Percentiles rank a stretch among this genome's conserved stretches.
phyloP scores from a whole-genome alignment of 2,113 vertebrate genomes.

The Cepphus grylle region DNA sequence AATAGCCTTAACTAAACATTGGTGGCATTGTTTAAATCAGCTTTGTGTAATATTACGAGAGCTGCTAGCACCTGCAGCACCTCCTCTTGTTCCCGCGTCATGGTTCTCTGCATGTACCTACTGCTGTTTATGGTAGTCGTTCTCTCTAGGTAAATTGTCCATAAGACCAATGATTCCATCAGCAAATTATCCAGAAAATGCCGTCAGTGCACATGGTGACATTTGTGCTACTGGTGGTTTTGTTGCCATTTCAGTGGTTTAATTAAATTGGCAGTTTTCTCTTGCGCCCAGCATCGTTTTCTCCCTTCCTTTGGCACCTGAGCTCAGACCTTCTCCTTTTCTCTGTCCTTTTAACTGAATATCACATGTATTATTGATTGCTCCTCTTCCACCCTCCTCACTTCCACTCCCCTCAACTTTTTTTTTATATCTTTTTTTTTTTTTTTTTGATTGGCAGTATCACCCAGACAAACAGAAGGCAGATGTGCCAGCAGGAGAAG shows the following conservation, averaged over 20 bases:
- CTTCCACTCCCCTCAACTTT: not conserved
- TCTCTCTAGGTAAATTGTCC: slow-evolving; percentile 86
- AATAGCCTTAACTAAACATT: not conserved
- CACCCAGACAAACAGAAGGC: slow-evolving; percentile 86
- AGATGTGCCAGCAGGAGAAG: slow-evolving; percentile 72
- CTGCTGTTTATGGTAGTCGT: slow-evolving; percentile 78
- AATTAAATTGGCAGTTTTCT: slow-evolving; percentile 76
- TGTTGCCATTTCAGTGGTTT: slow-evolving; percentile 67
- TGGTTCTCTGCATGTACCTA: slow-evolving; percentile 47
- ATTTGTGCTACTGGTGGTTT: slow-evolving; percentile 66
- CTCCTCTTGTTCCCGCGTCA: not conserved
- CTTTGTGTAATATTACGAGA: not conserved
- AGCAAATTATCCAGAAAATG: slow-evolving; percentile 90
- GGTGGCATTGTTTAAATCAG: not conserved
- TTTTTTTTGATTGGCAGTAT: slow-evolving; percentile 77
- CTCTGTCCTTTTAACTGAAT: slow-evolving; percentile 10
- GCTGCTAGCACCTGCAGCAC: not conserved
- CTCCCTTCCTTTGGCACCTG: slow-evolving; percentile 57
- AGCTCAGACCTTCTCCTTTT: slow-evolving; percentile 36
- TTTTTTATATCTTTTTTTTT: not conserved
- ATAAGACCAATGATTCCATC: slow-evolving; percentile 82
- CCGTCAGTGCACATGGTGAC: slow-evolving; percentile 70
- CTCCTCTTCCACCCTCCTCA: slow-evolving; percentile 5
- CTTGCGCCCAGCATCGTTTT: slow-evolving; percentile 28
- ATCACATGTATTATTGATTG: slow-evolving; percentile 10